Evolutionary conservation across 2,797 vertebrate species (phyloP), one percentile per base, ranked within the genome.

Genomic region (Thripadectes ignobilis): DNA sequence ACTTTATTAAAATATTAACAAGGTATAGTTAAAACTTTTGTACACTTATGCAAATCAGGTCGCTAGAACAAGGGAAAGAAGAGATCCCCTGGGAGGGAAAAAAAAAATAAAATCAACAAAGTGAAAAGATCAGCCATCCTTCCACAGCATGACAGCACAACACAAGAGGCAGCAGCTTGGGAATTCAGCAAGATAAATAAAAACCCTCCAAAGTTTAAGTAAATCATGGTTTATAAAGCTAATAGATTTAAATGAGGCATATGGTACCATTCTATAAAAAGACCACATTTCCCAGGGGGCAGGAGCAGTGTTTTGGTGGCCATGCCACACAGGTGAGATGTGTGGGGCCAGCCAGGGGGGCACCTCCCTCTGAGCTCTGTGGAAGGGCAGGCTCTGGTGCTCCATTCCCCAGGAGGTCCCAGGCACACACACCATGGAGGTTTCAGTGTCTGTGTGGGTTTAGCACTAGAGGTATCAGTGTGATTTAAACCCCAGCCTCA

Each of bases 11-110:
- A 98, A 97, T 97, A 97, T 98, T 97, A 95, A 97, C 89, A 63
- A 97, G 96, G 73, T 94, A 94, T 98, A 98, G 98, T 98, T 97
- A 97, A 98, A 98, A 97, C 80, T 94, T 90, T 90, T 96, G 96
- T 95, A 96, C 95, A 91, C 83, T 85, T 94, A 97, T 82, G 89
- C 78, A 92, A 74, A 82, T 48, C 29, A 87, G 67, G 85, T 89
- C 55, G 16, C 85, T 83, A 96, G 95, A 93, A 96, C 92, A 91
- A 97, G 94, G 77, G 88, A 87, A 55, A 80, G 82, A 96, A 80
- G 58, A 95, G 73, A 79, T 45, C 97, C 97, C 97, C 95, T 95
- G 97, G 85, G 97, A 98, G 98, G 59, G 57, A 89, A 93, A 91
- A 71, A 80, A 87, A 95, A 92, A 94, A 95, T 82, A 96, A 96